Base-by-base conservation (phyloP, 2,113 vertebrate species). In the Dasypus novemcinctus region DNA sequence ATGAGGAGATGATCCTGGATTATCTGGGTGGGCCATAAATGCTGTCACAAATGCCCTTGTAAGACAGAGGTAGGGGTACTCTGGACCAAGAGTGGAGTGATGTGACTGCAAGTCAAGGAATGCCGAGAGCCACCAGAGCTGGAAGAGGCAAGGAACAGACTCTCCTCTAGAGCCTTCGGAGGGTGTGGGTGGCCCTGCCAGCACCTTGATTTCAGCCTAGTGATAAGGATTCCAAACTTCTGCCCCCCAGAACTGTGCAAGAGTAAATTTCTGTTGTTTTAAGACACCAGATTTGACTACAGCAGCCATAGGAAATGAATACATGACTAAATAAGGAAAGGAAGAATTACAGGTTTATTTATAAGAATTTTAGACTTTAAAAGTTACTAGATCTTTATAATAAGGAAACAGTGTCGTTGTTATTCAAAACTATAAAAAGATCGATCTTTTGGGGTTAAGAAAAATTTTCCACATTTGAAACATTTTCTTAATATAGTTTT, bases 391-490 rank as follows among this genome's bases (percentile, higher is more conserved):
- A 68, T 85, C 97, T 81, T 94, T 43, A 29, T 83, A 78, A 95
- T 87, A 78, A 5, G 64, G 68, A 92, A 95, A 85, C 25, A 8
- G 49, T 0, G 20, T 61, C 95, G 88, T 94, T 2, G 72, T 94
- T 90, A 49, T 49, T 93, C 43, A 61, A 54, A 69, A 41, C 64
- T 94, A 92, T 71, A 90, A 72, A 79, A 46, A 74, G 49, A 25
- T 31, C 9, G 0, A 33, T 63, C 90, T 90, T 95, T 96, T 80
- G 83, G 59, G 96, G 29, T 46, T 80, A 89, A 95, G 61, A 43
- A 76, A 90, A 64, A 93, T 38, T 52, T 96, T 41, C 9, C 87
- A 87, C 36, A n/a, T 71, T 79, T 75, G 76, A 94, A 76, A 41
- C 3, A 93, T 92, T 96, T 94, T 78, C 36, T n/a, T 33, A 76